Evolutionary conservation across 2,113 vertebrate species (phyloP).

Genomic region (Ondatra zibethicus): DNA sequence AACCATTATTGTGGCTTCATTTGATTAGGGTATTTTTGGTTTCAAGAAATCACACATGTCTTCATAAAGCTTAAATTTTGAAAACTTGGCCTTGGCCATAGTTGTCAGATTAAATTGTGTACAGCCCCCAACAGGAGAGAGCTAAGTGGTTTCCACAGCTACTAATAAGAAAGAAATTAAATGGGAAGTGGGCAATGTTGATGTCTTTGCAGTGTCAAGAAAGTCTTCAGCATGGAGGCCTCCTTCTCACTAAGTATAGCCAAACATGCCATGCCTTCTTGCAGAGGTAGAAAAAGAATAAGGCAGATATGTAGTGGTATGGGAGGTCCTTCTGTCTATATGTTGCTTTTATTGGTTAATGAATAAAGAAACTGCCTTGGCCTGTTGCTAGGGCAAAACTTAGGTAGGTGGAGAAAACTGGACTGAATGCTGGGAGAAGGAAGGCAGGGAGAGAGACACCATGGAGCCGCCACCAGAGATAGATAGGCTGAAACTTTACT

Average conservation of each 20-base stretch:
- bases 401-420: too few species aligned
- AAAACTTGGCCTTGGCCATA: neutral
- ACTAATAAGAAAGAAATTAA: neutral
- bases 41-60: slow-evolving; percentile 1
- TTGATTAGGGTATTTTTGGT: slow-evolving; percentile 40
- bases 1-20: slow-evolving; percentile 31
- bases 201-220: neutral
- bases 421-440: too few species aligned
- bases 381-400: too few species aligned
- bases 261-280: neutral
- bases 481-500: too few species aligned
- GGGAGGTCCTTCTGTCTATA: too few species aligned
- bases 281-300: neutral
- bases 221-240: neutral
- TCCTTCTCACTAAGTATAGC: neutral
- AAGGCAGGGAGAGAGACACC: too few species aligned
- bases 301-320: neutral
- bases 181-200: neutral
- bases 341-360: too few species aligned
- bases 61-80: neutral
- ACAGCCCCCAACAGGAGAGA: neutral
- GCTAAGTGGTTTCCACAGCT: neutral
- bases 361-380: too few species aligned
- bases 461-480: too few species aligned
- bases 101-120: neutral